Base-by-base conservation (phyloP, 2,113 vertebrate species). In the Tricholaema leucomelas region DNA sequence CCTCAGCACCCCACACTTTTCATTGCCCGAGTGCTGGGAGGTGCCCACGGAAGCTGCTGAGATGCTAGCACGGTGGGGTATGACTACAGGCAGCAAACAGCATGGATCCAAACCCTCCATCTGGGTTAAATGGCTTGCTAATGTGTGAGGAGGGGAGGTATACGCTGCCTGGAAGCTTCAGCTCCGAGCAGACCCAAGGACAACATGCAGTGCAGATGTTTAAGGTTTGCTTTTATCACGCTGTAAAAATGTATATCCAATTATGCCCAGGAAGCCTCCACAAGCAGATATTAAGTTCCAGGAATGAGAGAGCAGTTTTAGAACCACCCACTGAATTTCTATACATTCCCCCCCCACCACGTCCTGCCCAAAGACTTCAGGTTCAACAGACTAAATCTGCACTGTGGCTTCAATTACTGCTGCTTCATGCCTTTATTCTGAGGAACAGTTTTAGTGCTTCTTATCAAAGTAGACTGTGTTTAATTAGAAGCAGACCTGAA, bases 291-390 rank as follows among this genome's bases (percentile, higher is more conserved):
- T 11, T 69, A 89, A 84, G 55, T 88, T 85, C 25, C 91, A 77
- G 88, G 85, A 94, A 94, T 67, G 91, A 97, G 89, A 95, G 64
- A 24, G 87, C 92, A 92, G 65, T 94, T 95, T 83, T 54, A 91
- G 91, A 90, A 69, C 70, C 86, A 87, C 88, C 84, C 87, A 67
- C 72, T 78, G 90, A 59, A 93, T 94, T 89, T 76, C 87, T 83
- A 5, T 36, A 31, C 31, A 2, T 84, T 78, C 75, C 8, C 17
- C 15, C 40, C 40, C 42, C 42, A 38, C 79, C 63, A 63, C 3
- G 72, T 89, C 60, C 73, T 77, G 38, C 74, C n/a, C 63, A 6
- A 27, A 48, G 46, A 48, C 75, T 91, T 85, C 63, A 71, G 60
- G 78, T 93, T 87, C 72, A 74, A 48, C 75, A 85, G 81, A 77